Conservation (phyloP, 2,797 vertebrate genomes). For the Emydoidea blandingii region DNA sequence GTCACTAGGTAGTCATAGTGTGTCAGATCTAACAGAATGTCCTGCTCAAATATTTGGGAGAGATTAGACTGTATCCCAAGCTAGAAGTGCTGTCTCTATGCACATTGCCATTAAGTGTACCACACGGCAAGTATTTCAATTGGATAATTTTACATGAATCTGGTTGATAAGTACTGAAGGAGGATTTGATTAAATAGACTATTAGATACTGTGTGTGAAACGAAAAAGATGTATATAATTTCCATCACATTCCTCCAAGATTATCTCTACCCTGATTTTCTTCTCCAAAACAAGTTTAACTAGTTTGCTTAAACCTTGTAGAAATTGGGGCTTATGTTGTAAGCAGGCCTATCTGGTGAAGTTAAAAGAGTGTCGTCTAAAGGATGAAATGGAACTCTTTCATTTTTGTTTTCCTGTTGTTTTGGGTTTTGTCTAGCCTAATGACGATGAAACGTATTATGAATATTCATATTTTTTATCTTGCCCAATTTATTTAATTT, state of each 20-base stretch:
- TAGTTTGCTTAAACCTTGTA: not conserved
- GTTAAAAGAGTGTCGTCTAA: not conserved
- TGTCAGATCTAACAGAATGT: not conserved
- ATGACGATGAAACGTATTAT: not conserved
- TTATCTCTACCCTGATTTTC: not conserved
- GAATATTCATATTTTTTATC: conserved; percentile 30
- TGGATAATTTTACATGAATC: not conserved
- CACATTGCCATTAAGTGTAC: not conserved
- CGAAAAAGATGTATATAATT: not conserved
- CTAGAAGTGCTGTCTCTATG: not conserved
- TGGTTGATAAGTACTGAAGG: not conserved
- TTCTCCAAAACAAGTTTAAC: not conserved
- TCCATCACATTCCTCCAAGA: not conserved
- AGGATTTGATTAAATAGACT: not conserved
- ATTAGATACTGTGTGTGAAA: not conserved
- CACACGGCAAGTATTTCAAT: not conserved
- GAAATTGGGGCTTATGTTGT: not conserved
- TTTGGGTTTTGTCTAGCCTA: conserved; percentile 5
- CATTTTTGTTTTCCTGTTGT: not conserved
- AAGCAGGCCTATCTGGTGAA: not conserved
- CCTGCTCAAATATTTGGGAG: not conserved
- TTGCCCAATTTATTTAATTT: conserved; percentile 43
- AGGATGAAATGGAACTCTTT: not conserved
- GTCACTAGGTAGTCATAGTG: not conserved
- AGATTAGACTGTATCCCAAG: not conserved